phyloP scores from a whole-genome alignment of 2,797 vertebrate species.

The Phalloptychus januarius region DNA sequence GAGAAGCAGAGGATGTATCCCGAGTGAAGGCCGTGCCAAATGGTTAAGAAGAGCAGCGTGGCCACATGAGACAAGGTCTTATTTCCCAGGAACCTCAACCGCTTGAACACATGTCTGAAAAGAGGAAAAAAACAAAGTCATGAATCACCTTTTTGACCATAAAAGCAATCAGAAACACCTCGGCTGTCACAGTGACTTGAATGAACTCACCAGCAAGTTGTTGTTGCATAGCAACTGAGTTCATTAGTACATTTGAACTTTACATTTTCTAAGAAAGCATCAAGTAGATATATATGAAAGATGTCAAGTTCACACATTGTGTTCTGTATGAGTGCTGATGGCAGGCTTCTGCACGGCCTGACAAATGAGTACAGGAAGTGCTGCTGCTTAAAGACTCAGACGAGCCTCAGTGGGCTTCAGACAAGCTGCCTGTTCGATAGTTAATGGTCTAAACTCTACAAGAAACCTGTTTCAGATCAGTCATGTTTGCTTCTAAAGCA shows the following conservation, averaged over 20 bases:
- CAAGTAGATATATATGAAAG: conserved; percentile 20
- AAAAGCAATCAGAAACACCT: conserved; percentile 15
- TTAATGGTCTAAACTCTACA: not conserved
- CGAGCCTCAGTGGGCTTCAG: not conserved
- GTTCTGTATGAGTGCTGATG: not conserved
- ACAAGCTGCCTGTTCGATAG: conserved; percentile 4
- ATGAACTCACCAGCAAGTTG: conserved; percentile 35
- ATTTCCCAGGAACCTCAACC: conserved; percentile 93
- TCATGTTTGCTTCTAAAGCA: not conserved
- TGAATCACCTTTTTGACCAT: not conserved
- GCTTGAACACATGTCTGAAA: conserved; percentile 93
- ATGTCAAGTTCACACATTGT: conserved; percentile 1
- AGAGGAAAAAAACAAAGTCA: conserved; percentile 15
- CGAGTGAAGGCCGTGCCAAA: conserved; percentile 97
- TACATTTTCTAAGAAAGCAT: conserved; percentile 19
- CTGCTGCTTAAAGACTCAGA: conserved; percentile 1
- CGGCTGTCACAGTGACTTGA: conserved; percentile 14
- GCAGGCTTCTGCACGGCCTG: conserved; percentile 1
- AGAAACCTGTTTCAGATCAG: not conserved
- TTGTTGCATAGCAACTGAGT: conserved; percentile 70
- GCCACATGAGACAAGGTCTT: conserved; percentile 90
- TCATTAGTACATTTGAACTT: conserved; percentile 52
- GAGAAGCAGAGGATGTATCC: conserved; percentile 97
- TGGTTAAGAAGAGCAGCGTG: conserved; percentile 89
- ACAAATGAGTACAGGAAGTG: conserved; percentile 9